phyloP scores from a whole-genome alignment of 2,113 vertebrate species.

The Neomonachus schauinslandi region DNA sequence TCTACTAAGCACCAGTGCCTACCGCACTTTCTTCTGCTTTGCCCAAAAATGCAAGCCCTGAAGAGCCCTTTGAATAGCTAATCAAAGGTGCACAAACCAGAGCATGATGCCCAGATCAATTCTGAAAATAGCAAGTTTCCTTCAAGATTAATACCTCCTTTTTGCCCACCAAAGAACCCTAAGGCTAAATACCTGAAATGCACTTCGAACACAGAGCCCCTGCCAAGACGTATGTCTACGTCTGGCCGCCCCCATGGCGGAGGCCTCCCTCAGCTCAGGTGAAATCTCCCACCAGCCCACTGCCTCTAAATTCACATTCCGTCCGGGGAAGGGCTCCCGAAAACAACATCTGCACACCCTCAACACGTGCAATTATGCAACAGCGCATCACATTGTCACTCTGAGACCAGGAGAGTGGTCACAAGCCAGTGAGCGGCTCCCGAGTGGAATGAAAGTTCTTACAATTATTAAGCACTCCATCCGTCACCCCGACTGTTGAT shows the following conservation, averaged over 20 bases:
- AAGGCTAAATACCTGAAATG: background rate
- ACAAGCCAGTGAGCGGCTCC: background rate
- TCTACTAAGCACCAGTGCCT: background rate
- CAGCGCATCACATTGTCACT: background rate
- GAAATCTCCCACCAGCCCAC: background rate
- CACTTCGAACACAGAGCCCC: background rate
- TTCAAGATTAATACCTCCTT: background rate
- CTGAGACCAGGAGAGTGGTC: background rate
- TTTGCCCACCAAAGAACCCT: background rate
- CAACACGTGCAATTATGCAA: background rate
- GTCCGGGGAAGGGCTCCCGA: background rate
- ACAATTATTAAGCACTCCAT: background rate
- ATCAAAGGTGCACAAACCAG: background rate
- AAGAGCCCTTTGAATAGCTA: background rate
- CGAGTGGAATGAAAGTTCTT: background rate
- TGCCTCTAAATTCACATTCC: background rate
- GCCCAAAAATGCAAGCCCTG: constrained; percentile 28
- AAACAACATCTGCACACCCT: background rate
- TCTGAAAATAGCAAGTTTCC: background rate
- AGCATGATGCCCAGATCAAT: background rate
- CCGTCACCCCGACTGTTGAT: constrained; percentile 10
- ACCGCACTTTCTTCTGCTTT: background rate
- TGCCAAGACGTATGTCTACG: background rate
- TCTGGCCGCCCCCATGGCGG: background rate
- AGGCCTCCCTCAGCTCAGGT: background rate